A percentile compares a stretch with the other conserved stretches of the same genome.
Conservation (phyloP, 2,797 vertebrate genomes). For the Typhlichthys subterraneus region DNA sequence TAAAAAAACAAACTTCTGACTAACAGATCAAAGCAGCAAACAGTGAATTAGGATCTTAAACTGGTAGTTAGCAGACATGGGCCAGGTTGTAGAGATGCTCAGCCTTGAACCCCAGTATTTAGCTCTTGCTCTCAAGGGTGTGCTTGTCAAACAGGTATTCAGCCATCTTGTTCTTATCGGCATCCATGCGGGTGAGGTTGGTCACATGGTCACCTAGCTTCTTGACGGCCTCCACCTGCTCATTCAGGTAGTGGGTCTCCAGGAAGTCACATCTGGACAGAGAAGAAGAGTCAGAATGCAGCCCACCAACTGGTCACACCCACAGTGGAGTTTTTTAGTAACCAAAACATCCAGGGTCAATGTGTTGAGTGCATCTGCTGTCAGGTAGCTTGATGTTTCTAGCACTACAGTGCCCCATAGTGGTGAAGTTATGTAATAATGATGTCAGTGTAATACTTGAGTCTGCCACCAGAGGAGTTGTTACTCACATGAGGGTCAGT, state of each 20-base stretch:
- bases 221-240: constrained; percentile 94
- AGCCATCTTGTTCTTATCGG: constrained; percentile 84
- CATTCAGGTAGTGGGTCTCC: constrained; percentile 90
- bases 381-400: no score
- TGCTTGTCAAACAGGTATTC: constrained; percentile 95
- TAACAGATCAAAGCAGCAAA: not conserved
- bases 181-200: constrained; percentile 84
- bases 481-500: constrained; percentile 82
- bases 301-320: no score
- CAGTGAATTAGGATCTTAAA: not conserved
- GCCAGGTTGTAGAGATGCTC: not conserved
- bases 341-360: no score
- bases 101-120: constrained; percentile 18
- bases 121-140: constrained; percentile 63
- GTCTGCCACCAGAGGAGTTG: not conserved
- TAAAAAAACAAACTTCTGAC: no score
- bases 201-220: constrained; percentile 78
- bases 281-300: not conserved
- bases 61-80: not conserved
- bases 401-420: no score
- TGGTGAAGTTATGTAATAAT: not conserved
- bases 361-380: no score
- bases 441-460: not conserved
- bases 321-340: no score
- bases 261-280: constrained; percentile 89